phyloP scores from a whole-genome alignment of 2,797 vertebrate genomes.

The Selene dorsalis region DNA sequence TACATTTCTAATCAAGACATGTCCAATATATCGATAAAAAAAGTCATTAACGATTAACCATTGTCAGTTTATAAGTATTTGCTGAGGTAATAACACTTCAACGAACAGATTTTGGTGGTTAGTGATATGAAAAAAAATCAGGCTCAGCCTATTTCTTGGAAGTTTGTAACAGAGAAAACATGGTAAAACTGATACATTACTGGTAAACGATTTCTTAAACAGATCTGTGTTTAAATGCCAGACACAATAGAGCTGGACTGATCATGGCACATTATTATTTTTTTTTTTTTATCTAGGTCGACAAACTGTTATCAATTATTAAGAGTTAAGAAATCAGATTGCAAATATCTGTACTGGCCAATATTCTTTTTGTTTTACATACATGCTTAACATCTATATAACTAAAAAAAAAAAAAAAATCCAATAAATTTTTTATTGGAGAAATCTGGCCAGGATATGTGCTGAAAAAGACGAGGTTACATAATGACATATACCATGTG shows the following conservation, averaged over 20 bases:
- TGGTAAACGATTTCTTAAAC: not conserved
- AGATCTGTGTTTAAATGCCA: not conserved
- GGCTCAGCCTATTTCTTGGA: not conserved
- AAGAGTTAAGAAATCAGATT: not conserved
- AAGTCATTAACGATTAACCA: not conserved
- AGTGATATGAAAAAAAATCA: slow-evolving; percentile 10
- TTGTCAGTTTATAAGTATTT: not conserved
- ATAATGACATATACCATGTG: not conserved
- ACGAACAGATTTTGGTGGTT: not conserved
- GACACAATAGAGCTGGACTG: not conserved
- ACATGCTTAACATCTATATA: not conserved
- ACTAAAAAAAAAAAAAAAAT: not conserved
- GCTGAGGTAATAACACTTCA: not conserved
- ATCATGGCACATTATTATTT: not conserved
- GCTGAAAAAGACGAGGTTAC: not conserved
- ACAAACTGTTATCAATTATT: not conserved
- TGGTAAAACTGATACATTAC: not conserved
- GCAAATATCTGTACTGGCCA: not conserved
- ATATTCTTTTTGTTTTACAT: not conserved
- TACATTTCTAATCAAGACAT: not conserved
- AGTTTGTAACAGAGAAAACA: slow-evolving; percentile 8
- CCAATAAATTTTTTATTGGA: not conserved
- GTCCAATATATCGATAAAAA: not conserved
- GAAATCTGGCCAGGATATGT: not conserved
- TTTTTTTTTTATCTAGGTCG: no score